Evolutionary conservation across 2,888 invertebrate species (phyloP).

Genomic region (Rhyacophila evoluta): DNA sequence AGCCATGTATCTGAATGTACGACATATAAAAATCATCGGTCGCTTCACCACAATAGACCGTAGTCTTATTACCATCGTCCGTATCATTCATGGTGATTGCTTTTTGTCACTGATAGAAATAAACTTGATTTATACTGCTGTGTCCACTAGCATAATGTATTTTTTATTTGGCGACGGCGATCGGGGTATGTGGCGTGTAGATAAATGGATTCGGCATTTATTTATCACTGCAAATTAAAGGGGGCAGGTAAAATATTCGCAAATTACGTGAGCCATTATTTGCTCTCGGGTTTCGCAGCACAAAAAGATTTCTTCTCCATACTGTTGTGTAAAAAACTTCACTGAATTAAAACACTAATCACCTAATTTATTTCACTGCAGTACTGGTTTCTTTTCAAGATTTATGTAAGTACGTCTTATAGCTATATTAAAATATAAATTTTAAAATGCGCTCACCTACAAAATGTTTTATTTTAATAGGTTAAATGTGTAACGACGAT

Average conservation of each 20-base stretch:
- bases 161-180: not conserved
- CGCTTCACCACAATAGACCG: constrained; percentile 69
- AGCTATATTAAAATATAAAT: too few relatives aligned
- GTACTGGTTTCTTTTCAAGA: too few relatives aligned
- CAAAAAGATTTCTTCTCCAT: not conserved
- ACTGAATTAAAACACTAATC: too few relatives aligned
- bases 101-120: not conserved
- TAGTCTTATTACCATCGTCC: constrained; percentile 42
- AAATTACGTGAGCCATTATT: not conserved
- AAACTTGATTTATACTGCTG: not conserved
- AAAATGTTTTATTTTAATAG: too few relatives aligned
- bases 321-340: too few relatives aligned
- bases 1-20: constrained; percentile 85
- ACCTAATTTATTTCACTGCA: too few relatives aligned
- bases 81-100: constrained; percentile 47
- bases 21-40: constrained; percentile 73
- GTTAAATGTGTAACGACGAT: too few relatives aligned
- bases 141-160: not conserved
- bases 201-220: not conserved
- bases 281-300: not conserved
- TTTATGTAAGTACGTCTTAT: too few relatives aligned
- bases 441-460: too few relatives aligned
- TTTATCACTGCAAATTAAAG: not conserved
- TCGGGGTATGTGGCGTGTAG: not conserved
- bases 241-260: not conserved